phyloP scores from a whole-genome alignment of 2,113 vertebrate genomes.

The Microcebus griseorufus region DNA sequence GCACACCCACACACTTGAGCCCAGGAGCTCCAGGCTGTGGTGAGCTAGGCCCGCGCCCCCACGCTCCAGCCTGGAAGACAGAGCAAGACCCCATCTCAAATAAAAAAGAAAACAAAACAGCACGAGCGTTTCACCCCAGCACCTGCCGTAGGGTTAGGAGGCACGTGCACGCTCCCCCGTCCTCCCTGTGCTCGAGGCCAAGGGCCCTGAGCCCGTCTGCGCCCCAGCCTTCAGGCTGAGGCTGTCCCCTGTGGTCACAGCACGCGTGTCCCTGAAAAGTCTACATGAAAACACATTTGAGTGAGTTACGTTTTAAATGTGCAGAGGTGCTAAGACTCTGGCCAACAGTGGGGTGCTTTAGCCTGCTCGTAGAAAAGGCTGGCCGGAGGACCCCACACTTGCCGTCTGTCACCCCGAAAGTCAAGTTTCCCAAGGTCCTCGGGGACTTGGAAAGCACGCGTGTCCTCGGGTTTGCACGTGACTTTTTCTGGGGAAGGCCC shows the following conservation, averaged over 20 bases:
- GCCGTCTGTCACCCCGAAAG: rapidly evolving
- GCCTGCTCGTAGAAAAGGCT: rapidly evolving
- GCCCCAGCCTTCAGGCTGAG: background rate
- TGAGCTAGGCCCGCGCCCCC: no score
- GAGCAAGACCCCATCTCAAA: no score
- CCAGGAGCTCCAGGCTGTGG: no score
- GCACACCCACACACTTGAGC: no score
- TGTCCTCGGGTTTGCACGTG: background rate
- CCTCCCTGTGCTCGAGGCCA: background rate
- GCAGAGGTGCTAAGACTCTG: rapidly evolving
- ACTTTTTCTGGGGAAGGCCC: background rate
- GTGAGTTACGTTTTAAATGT: rapidly evolving
- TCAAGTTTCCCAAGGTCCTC: rapidly evolving
- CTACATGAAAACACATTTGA: background rate
- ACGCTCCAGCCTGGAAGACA: no score
- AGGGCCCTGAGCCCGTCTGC: background rate
- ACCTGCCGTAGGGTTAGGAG: rapidly evolving
- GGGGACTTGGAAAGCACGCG: rapidly evolving
- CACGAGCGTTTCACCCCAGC: rapidly evolving
- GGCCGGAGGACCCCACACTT: background rate
- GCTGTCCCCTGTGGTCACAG: no score
- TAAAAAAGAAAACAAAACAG: no score
- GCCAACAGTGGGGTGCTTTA: rapidly evolving
- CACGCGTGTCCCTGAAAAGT: rapidly evolving
- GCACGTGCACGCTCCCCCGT: rapidly evolving